These are phyloP conservation scores for Cryptus viduatorius DNA, from an alignment of 2,888 invertebrate genomes.

Conservation along the genomic window DNA sequence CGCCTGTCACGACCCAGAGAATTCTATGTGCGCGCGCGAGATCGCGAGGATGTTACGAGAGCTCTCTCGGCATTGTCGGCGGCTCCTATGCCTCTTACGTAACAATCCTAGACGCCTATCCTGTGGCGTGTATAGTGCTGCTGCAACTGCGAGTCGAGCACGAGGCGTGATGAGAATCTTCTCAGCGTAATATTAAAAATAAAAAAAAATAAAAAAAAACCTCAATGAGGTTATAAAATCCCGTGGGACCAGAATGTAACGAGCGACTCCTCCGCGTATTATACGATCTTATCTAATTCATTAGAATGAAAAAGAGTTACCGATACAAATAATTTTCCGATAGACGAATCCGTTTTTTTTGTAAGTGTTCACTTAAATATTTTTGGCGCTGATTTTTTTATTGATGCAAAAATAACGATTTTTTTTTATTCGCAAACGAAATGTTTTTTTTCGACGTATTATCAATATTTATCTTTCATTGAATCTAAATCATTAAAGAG, in stretches of 20 bases:
- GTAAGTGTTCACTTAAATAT: not conserved
- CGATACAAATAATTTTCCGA: not conserved
- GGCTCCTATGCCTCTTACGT: conserved; percentile 71
- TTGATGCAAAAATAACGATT: too few relatives aligned
- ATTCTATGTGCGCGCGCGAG: conserved; percentile 40
- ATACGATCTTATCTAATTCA: not conserved
- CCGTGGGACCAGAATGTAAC: conserved; percentile 77
- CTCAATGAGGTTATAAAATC: conserved; percentile 71
- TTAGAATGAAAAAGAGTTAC: not conserved
- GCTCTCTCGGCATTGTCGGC: conserved; percentile 71
- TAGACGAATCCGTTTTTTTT: not conserved
- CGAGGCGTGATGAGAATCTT: conserved; percentile 77
- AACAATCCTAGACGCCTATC: conserved; percentile 61
- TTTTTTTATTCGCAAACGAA: too few relatives aligned
- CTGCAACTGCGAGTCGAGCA: conserved; percentile 51
- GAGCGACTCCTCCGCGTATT: not conserved
- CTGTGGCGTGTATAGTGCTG: conserved; percentile 45
- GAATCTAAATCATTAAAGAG: too few relatives aligned
- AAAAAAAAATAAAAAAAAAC: conserved; percentile 1
- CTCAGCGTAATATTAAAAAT: conserved; percentile 67
- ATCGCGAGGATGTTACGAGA: conserved; percentile 77
- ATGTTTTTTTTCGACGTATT: too few relatives aligned
- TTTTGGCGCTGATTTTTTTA: too few relatives aligned
- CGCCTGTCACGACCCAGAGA: conserved; percentile 43
- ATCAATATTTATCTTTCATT: too few relatives aligned